Base-by-base conservation (phyloP, 2,888 invertebrate species). In the Eristalis intricaria region DNA sequence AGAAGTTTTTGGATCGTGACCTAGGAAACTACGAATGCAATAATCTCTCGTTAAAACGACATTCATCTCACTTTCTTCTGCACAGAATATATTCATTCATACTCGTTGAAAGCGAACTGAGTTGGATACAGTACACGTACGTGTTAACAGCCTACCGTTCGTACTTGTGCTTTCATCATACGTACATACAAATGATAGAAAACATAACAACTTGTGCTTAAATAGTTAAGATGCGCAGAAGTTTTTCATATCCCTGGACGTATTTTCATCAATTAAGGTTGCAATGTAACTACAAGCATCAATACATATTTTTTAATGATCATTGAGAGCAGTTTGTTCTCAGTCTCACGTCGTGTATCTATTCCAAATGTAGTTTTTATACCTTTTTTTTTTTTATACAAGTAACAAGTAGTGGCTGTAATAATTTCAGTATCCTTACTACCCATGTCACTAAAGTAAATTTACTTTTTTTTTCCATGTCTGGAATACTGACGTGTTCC, bases 51-150 rank as follows among this genome's bases (percentile, higher is more conserved):
- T 22, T 35, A 38, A 66, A 66, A 43, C 15, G 60, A 26, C 35
- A 58, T 70, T 58, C 43, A 43, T 70, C 26, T 32, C 40, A 60
- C 75, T 70, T 75, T 40, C 70, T 35, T 66, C 35, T 43, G 60
- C 56, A 58, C n/a, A 70, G 60, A 60, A 29, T 61, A 60, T 26
- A 35, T 43, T 26, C 63, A 5, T 58, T 65, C 22, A 66, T 56
- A 40, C 22, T 13, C 60, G 64, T 22, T 19, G n/a, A 75, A 40
- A 35, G 29, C 35, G 38, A 64, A 64, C 56, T 43, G 32, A 38
- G n/a, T 7, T 7, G 50, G 0, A 50, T 7, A n/a, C 19, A 19
- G 19, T 1, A 19, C n/a, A 50, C 7, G 8, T 19, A 50, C 50
- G 19, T 19, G 19, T 50, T 19, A 50, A 19, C 50, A 43, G 43